Conservation (phyloP, 2,113 vertebrate genomes). For the Corythornis vintsioides region DNA sequence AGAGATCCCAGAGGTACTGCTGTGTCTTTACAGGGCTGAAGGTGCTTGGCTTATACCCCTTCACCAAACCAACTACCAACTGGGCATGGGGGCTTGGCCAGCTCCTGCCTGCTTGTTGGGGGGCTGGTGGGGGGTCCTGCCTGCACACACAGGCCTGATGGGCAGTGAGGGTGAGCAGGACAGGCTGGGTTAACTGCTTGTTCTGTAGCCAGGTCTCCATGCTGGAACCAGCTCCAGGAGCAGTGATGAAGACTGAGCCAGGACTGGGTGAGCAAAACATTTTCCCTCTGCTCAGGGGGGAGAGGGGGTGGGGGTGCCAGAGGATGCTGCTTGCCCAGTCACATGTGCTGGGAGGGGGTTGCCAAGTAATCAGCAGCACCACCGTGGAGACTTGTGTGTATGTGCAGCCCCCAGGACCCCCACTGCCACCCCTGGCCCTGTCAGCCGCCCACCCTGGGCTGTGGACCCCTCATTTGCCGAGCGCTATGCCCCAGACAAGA, state of each 20-base stretch:
- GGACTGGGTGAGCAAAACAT: slow-evolving; percentile 49
- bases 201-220: slow-evolving; percentile 72
- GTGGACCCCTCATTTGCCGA: slow-evolving; percentile 90
- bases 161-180: fast-evolving
- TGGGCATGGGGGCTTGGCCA: neutral
- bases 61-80: neutral
- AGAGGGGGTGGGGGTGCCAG: fast-evolving
- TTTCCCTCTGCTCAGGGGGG: neutral
- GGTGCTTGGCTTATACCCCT: neutral
- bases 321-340: neutral
- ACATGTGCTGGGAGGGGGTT: neutral
- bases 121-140: neutral
- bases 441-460: slow-evolving; percentile 92
- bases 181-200: slow-evolving; percentile 42
- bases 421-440: slow-evolving; percentile 58
- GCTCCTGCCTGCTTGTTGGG: neutral
- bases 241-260: slow-evolving; percentile 48
- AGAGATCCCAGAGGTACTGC: neutral
- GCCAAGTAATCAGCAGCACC: fast-evolving
- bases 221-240: slow-evolving; percentile 6
- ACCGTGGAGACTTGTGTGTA: neutral
- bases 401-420: slow-evolving; percentile 64
- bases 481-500: slow-evolving; percentile 93
- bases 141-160: neutral
- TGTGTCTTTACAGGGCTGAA: neutral